Base-by-base conservation (phyloP, 2,888 invertebrate species). In the Drosophila atripex region DNA sequence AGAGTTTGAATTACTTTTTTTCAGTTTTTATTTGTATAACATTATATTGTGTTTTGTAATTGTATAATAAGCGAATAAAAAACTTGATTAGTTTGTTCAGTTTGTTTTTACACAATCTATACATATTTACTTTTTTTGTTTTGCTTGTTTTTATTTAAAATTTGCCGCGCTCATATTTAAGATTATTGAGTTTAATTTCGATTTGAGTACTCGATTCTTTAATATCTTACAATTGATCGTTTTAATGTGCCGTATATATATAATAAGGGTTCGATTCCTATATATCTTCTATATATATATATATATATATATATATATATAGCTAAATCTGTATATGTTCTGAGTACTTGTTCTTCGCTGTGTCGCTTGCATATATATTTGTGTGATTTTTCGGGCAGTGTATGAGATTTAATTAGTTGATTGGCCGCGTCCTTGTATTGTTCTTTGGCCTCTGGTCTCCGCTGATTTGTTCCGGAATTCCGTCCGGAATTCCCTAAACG, bases 21-120 rank as follows among this genome's bases (percentile, higher is more conserved):
- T 61, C 11, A 7, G 6, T 51, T 14, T 38, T 49, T 25, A 16
- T 47, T 53, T 55, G 46, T 61, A 55, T 70, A 54, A 65, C 50
- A 32, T 58, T 73, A 61, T 65, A 63, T 52, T 60, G 38, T 64
- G 25, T 50, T 66, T 63, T 59, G 54, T 61, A 60, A 73, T 75
- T 71, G 66, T 77, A 76, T 78, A 78, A 54, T 77, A 84, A 82
- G 80, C 82, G 80, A 86, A 86, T 86, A 84, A 87, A 80, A 86
- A 80, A 86, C 82, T 79, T 74, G 77, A 79, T 78, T 80, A 78
- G 83, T 60, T 70, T 68, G 64, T 47, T 55, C 69, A 73, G 60
- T 79, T 66, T 66, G 38, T 71, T 70, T 80, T 75, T 83, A 83
- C 80, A 80, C 52, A 66, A 77, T 71, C 65, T 70, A 71, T 74